These are phyloP conservation scores for Mythimna impura DNA, from an alignment of 2,888 invertebrate species.

Conservation along the genomic window DNA sequence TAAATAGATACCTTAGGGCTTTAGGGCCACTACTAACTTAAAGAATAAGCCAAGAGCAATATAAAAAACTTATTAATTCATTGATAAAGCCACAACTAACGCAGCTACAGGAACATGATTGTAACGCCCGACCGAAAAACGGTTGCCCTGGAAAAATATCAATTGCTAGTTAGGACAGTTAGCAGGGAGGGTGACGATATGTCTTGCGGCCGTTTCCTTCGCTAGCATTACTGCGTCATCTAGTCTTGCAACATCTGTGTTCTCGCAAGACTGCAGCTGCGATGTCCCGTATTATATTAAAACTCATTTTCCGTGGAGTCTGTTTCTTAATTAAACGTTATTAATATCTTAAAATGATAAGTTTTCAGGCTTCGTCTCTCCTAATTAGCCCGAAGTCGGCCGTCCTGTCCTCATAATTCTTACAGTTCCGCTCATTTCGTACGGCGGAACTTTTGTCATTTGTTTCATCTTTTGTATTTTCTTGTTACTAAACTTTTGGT, in stretches of 20 bases:
- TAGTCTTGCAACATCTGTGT: slow-evolving; percentile 43
- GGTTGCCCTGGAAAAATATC: too few relatives aligned
- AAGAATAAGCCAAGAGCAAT: too few relatives aligned
- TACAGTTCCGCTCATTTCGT: slow-evolving; percentile 51
- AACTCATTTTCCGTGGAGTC: slow-evolving; percentile 60
- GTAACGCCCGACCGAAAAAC: too few relatives aligned
- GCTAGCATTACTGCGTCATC: too few relatives aligned
- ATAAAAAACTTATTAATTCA: too few relatives aligned
- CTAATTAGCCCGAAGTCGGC: slow-evolving; percentile 64
- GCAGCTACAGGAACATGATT: too few relatives aligned
- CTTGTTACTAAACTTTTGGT: slow-evolving; percentile 46
- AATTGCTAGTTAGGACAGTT: too few relatives aligned
- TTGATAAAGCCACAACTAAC: too few relatives aligned
- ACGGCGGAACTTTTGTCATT: slow-evolving; percentile 60
- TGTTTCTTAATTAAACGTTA: slow-evolving; percentile 69
- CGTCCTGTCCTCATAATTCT: slow-evolving; percentile 62
- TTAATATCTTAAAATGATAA: slow-evolving; percentile 69
- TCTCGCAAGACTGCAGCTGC: slow-evolving; percentile 48
- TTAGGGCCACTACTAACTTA: too few relatives aligned
- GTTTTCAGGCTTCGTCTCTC: slow-evolving; percentile 63
- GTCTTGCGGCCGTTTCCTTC: too few relatives aligned
- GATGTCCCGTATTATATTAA: slow-evolving; percentile 63
- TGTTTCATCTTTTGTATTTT: slow-evolving; percentile 61
- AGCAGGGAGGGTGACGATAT: too few relatives aligned
- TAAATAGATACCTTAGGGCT: too few relatives aligned